Percentiles rank a stretch among this genome's conserved stretches.
Evolutionary conservation across 2,113 vertebrate species (phyloP).

Genomic region (Lasiurus cinereus): DNA sequence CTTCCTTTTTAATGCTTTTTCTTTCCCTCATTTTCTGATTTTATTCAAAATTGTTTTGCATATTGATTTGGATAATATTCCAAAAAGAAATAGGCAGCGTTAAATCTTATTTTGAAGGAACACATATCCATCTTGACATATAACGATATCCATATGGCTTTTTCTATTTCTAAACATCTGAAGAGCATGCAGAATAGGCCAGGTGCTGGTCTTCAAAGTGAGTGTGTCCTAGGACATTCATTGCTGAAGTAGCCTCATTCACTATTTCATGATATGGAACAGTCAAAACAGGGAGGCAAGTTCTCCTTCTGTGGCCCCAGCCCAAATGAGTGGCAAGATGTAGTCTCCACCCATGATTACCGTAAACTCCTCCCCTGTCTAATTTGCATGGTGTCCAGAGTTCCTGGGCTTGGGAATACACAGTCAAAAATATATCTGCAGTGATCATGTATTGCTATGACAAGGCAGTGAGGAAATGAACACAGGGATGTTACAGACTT

Average conservation of each 20-base stretch:
- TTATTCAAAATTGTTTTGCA: conserved; percentile 12
- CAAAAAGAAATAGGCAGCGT: conserved; percentile 44
- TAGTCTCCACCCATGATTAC: conserved; percentile 49
- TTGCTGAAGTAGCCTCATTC: background rate
- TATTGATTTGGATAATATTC: conserved; percentile 12
- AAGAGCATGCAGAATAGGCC: background rate
- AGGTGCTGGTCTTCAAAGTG: background rate
- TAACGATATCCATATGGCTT: conserved; percentile 12
- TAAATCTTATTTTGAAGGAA: conserved; percentile 37
- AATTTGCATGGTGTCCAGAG: background rate
- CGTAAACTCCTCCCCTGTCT: background rate
- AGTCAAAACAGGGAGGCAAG: conserved; percentile 4
- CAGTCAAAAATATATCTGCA: background rate
- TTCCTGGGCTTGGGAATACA: background rate
- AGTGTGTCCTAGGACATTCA: background rate
- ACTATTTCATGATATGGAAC: conserved; percentile 3
- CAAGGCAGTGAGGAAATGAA: background rate
- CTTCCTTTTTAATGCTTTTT: background rate
- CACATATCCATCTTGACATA: background rate
- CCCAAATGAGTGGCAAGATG: background rate
- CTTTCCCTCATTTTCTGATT: background rate
- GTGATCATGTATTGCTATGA: background rate
- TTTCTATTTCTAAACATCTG: background rate
- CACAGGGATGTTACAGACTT: background rate
- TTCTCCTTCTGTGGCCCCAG: conserved; percentile 41